A percentile compares a stretch with the other conserved stretches of the same genome.
phyloP scores from a whole-genome alignment of 53 echinoderm and acorn worm genomes.

The Paelopatides confundens region DNA sequence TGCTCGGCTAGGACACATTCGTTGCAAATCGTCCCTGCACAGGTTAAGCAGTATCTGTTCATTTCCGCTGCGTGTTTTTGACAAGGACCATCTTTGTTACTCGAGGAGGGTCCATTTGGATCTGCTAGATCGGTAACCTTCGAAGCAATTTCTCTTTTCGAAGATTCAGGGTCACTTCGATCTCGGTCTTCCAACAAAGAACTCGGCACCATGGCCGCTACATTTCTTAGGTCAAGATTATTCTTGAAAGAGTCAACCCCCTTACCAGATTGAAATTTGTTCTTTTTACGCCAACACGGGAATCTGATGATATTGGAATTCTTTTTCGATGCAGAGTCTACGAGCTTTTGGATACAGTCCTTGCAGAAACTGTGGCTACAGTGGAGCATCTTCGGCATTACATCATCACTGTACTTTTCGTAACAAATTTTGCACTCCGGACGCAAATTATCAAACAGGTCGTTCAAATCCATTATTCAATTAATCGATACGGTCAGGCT shows the following conservation, averaged over 20 bases:
- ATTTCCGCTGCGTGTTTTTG: not conserved
- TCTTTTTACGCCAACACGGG: slow-evolving; percentile 20
- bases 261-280: slow-evolving; percentile 1
- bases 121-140: not conserved
- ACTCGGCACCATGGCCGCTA: not conserved
- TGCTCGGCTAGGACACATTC: slow-evolving; percentile 13
- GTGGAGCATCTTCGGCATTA: slow-evolving; percentile 34
- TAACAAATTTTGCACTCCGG: slow-evolving; percentile 33
- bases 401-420: slow-evolving; percentile 19
- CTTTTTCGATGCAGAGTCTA: not conserved
- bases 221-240: slow-evolving; percentile 23
- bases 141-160: not conserved
- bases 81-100: not conserved
- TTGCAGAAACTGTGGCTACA: slow-evolving; percentile 42
- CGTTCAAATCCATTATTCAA: not conserved
- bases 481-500: not conserved
- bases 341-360: slow-evolving; percentile 4
- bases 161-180: not conserved
- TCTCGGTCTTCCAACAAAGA: not conserved
- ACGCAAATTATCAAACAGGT: slow-evolving; percentile 7
- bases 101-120: not conserved
- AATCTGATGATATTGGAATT: not conserved
- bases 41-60: not conserved
- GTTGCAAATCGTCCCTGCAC: not conserved
- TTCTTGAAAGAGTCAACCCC: slow-evolving; percentile 35